Conservation (phyloP, 2,113 vertebrate species). For the Calonectris borealis region DNA sequence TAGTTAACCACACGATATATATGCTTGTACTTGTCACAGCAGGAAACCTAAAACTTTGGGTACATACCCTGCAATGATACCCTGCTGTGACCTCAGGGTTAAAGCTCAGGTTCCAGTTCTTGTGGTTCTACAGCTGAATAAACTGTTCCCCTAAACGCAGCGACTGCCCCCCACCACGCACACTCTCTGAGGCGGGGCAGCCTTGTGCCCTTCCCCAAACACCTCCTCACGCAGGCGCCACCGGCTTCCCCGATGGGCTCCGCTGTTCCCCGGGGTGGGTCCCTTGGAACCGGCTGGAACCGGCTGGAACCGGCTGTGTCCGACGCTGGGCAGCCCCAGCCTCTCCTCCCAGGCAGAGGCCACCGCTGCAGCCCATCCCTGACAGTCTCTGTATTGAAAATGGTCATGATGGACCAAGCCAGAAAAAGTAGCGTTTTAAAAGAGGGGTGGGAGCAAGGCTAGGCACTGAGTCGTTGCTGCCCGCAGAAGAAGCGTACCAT, state of each 20-base stretch:
- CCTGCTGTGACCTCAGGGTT: too few relatives aligned
- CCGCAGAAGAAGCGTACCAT: neutral
- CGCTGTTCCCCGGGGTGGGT: too few relatives aligned
- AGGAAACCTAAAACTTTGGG: neutral
- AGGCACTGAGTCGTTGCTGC: neutral
- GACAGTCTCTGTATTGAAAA: accelerated
- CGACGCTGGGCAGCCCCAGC: accelerated
- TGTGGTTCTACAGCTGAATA: neutral
- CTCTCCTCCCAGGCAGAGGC: neutral
- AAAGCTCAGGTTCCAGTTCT: neutral
- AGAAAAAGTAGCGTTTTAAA: neutral
- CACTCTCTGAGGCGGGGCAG: neutral
- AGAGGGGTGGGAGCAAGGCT: neutral
- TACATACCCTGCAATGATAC: neutral
- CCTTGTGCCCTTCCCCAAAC: neutral
- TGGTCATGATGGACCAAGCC: neutral
- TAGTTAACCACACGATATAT: neutral
- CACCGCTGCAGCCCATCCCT: accelerated
- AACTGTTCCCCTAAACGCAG: too few relatives aligned
- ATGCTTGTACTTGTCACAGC: neutral
- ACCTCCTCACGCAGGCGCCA: neutral
- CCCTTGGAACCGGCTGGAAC: neutral
- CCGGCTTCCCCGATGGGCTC: neutral
- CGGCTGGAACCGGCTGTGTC: neutral
- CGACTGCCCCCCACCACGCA: neutral